phyloP scores from a whole-genome alignment of 37 sponge, comb jelly and placozoan genomes.

The Haliclona indistincta region DNA sequence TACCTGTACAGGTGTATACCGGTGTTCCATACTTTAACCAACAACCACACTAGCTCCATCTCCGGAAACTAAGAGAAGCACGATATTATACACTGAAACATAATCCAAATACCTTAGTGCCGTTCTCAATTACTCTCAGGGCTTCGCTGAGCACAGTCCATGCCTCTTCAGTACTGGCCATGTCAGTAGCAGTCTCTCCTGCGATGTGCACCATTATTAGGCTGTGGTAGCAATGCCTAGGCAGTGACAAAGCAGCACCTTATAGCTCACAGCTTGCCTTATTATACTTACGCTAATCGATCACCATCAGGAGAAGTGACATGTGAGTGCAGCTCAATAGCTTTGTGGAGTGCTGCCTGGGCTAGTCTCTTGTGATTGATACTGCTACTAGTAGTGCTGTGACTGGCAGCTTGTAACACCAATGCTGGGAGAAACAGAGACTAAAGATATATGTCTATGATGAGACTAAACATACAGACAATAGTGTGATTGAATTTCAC shows the following conservation, averaged over 20 bases:
- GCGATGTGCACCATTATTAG: slow-evolving; percentile 63
- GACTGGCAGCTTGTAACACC: background rate
- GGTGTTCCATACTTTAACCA: slow-evolving; percentile 88
- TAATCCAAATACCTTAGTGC: slow-evolving; percentile 26
- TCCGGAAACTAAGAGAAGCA: slow-evolving; percentile 66
- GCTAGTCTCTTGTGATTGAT: background rate
- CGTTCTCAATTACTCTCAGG: slow-evolving; percentile 34
- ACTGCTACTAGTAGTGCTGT: background rate
- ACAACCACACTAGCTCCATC: slow-evolving; percentile 85
- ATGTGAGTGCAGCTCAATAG: background rate
- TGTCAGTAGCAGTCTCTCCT: slow-evolving; percentile 30
- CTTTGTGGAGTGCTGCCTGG: background rate
- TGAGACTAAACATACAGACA: background rate
- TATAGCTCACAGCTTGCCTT: background rate
- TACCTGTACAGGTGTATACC: slow-evolving; percentile 87
- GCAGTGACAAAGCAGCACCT: background rate
- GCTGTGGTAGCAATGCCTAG: slow-evolving; percentile 79
- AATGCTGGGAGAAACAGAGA: background rate
- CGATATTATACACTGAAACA: background rate
- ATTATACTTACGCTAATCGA: background rate
- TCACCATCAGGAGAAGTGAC: background rate
- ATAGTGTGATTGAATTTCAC: background rate
- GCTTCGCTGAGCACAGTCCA: slow-evolving; percentile 47
- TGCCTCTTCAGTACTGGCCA: slow-evolving; percentile 45
- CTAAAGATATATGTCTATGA: background rate